These are phyloP conservation scores for Tupaia chinensis DNA, from an alignment of 2,113 vertebrate species.

Conservation along the genomic window DNA sequence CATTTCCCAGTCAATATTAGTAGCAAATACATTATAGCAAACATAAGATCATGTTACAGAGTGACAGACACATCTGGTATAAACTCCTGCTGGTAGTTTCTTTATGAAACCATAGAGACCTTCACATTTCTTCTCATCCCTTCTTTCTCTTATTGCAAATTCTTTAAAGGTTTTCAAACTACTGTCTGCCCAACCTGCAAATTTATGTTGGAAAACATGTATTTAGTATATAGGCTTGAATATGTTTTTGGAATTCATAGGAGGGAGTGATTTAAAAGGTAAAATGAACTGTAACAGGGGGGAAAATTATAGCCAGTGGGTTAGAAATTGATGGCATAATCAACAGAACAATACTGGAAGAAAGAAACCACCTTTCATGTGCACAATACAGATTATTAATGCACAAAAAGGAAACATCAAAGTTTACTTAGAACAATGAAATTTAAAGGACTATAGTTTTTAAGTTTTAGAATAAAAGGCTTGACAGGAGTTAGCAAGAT, in stretches of 20 bases:
- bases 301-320: background rate
- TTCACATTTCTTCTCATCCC: background rate
- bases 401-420: background rate
- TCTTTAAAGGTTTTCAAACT: background rate
- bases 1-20: background rate
- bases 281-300: background rate
- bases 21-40: background rate
- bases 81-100: background rate
- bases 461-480: background rate
- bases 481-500: background rate
- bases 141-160: background rate
- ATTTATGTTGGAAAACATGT: background rate
- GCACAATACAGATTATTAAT: background rate
- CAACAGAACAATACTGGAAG: background rate
- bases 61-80: background rate
- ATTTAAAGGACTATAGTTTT: background rate
- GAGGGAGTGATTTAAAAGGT: background rate
- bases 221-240: background rate
- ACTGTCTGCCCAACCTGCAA: background rate
- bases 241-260: background rate
- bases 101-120: background rate
- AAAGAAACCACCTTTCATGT: background rate
- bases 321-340: background rate
- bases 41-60: background rate
- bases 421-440: background rate